These are phyloP conservation scores for Acanthisitta chloris DNA, from an alignment of 2,113 vertebrate genomes.

Conservation along the genomic window DNA sequence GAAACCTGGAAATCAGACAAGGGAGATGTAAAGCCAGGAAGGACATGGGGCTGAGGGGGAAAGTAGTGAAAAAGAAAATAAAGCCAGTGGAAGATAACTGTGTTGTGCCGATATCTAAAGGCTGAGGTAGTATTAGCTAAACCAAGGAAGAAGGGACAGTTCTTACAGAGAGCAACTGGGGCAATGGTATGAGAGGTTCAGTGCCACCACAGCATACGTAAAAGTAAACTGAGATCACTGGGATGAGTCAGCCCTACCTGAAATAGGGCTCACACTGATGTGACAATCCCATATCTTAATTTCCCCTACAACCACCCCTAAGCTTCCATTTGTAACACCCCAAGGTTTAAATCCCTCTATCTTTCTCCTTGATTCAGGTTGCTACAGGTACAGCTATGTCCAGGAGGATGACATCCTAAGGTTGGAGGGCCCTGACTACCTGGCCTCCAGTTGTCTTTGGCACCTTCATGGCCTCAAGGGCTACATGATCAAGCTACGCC, in stretches of 20 bases:
- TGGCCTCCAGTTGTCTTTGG: slow-evolving; percentile 87
- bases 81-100: background rate
- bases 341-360: background rate
- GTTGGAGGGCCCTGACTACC: slow-evolving; percentile 82
- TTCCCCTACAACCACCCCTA: background rate
- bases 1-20: background rate
- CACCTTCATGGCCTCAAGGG: slow-evolving; percentile 80
- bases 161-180: background rate
- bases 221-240: background rate
- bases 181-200: background rate
- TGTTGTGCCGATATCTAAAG: background rate
- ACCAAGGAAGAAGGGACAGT: background rate
- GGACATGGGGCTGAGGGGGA: background rate
- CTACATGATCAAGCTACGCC: slow-evolving; percentile 83
- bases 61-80: background rate
- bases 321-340: background rate
- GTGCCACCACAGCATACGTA: background rate
- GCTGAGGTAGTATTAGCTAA: background rate
- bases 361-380: slow-evolving; percentile 73
- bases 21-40: background rate
- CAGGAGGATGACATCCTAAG: slow-evolving; percentile 49
- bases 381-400: slow-evolving; percentile 84
- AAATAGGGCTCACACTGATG: background rate
- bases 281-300: background rate
- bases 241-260: background rate